Evolutionary conservation across 2,113 vertebrate species (phyloP).

Genomic region (Castor canadensis): DNA sequence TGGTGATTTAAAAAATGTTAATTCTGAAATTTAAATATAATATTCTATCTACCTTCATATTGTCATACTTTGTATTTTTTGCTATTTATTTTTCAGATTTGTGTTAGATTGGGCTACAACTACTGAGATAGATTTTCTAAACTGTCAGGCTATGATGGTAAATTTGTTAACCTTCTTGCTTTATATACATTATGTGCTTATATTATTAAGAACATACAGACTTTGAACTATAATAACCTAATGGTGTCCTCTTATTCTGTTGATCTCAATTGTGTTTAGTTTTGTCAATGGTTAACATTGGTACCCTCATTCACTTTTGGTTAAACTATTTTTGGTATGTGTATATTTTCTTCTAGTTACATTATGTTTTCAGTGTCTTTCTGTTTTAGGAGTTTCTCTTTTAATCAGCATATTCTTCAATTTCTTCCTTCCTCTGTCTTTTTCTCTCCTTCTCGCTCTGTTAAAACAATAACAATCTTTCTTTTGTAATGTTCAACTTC

Average conservation of each 20-base stretch:
- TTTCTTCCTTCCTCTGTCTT: not conserved
- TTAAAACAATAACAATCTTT: not conserved
- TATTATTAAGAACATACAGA: not conserved
- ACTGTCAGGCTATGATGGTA: not conserved
- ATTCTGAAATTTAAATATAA: not conserved
- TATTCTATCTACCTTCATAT: not conserved
- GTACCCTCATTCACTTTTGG: not conserved
- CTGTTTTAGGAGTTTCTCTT: not conserved
- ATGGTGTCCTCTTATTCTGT: not conserved
- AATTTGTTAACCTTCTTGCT: not conserved
- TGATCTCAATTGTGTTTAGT: not conserved
- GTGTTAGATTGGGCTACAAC: not conserved
- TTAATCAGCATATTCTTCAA: not conserved
- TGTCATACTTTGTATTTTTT: not conserved
- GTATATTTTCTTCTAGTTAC: not conserved
- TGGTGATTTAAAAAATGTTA: not conserved
- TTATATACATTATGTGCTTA: not conserved
- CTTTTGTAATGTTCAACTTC: not conserved
- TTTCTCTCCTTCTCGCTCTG: not conserved
- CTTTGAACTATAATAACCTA: not conserved
- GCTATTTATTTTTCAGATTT: not conserved
- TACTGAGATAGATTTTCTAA: not conserved
- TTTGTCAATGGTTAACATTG: not conserved
- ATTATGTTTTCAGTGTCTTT: not conserved
- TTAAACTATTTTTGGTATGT: not conserved